These are phyloP conservation scores for Microplitis manilae DNA, from an alignment of 2,888 invertebrate species.

Conservation along the genomic window DNA sequence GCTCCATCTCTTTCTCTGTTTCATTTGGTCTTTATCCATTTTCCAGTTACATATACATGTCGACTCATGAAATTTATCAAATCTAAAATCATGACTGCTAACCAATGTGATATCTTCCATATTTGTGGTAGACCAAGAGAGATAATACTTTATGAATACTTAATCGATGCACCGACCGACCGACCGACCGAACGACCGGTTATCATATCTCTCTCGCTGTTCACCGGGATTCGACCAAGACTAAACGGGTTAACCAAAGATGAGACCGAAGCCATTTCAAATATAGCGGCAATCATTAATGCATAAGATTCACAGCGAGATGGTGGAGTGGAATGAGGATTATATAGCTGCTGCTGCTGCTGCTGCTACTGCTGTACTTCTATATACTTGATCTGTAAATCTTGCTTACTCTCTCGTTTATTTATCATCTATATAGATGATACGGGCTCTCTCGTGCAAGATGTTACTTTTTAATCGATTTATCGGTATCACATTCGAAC, in stretches of 20 bases:
- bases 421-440: neutral
- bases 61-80: conserved; percentile 20
- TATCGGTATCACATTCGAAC: conserved; percentile 17
- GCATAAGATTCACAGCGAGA: conserved; percentile 49
- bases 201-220: conserved; percentile 24
- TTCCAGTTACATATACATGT: conserved; percentile 18
- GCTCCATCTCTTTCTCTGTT: neutral
- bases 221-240: conserved; percentile 18
- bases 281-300: conserved; percentile 64
- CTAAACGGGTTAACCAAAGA: conserved; percentile 32
- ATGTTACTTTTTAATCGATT: conserved; percentile 13
- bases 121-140: conserved; percentile 7
- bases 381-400: conserved; percentile 26
- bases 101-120: conserved; percentile 31
- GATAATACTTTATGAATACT: conserved; percentile 29
- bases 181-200: neutral
- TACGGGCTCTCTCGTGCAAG: neutral
- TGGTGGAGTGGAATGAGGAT: conserved; percentile 32
- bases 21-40: neutral
- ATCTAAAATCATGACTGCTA: conserved; percentile 54
- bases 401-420: neutral
- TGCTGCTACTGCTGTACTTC: neutral
- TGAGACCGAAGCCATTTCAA: conserved; percentile 55
- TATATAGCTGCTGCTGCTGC: neutral
- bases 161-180: conserved; percentile 10